Conservation (phyloP, 2,888 invertebrate genomes). For the Scelioninae gen. 2 region DNA sequence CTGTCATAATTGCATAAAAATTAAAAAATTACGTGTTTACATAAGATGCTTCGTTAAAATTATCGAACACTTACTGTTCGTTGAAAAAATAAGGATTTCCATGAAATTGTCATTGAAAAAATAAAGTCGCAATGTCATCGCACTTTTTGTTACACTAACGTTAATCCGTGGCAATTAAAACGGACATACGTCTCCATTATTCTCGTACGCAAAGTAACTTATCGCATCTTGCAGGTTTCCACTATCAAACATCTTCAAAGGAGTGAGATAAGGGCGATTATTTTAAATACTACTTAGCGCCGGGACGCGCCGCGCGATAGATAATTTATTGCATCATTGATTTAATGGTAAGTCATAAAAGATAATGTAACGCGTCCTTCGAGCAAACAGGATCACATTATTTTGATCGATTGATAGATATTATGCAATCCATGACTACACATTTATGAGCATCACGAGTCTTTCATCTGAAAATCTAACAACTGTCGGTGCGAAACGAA, state of each 20-base stretch:
- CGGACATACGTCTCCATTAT: slow-evolving; percentile 34
- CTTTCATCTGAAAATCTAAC: slow-evolving; percentile 39
- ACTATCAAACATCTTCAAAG: slow-evolving; percentile 31
- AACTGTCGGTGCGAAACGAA: slow-evolving; percentile 5
- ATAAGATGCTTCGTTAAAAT: no score
- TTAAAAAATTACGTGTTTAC: no score
- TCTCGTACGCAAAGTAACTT: slow-evolving; percentile 9
- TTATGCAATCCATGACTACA: slow-evolving; percentile 48
- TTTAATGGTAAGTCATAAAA: slow-evolving; percentile 56
- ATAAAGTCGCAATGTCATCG: slow-evolving; percentile 49
- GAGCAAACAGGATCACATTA: slow-evolving; percentile 56
- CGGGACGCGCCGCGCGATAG: slow-evolving; percentile 11
- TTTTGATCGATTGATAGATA: slow-evolving; percentile 49
- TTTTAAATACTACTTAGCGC: slow-evolving; percentile 49
- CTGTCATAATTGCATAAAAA: no score
- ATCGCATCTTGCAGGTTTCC: slow-evolving; percentile 4
- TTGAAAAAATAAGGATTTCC: no score
- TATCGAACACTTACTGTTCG: no score
- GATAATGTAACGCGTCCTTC: slow-evolving; percentile 58
- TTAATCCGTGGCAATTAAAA: slow-evolving; percentile 24
- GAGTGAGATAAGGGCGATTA: slow-evolving; percentile 53
- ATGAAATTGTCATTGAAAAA: no score
- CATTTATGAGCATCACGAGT: slow-evolving; percentile 40
- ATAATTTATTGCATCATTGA: slow-evolving; percentile 57
- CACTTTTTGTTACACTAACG: slow-evolving; percentile 36